Conservation (phyloP, 1,140 invertebrate genomes). For the Rhynchophorus ferrugineus region DNA sequence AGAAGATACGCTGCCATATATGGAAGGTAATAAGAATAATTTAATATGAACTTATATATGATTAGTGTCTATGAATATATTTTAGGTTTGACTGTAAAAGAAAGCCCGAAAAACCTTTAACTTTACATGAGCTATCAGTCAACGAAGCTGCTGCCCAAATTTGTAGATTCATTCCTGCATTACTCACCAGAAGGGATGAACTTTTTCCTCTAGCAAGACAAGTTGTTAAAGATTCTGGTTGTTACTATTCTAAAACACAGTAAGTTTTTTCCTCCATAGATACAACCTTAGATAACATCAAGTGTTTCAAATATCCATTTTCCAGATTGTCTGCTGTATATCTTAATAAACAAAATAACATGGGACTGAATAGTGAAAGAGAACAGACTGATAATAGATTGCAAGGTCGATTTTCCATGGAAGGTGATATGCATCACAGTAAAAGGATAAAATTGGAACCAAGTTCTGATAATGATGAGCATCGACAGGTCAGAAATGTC, state of each 20-base stretch:
- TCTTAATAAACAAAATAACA: constrained; percentile 26
- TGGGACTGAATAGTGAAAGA: constrained; percentile 22
- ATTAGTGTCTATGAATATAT: not conserved
- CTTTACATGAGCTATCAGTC: constrained; percentile 92
- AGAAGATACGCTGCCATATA: constrained; percentile 95
- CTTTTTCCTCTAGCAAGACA: constrained; percentile 90
- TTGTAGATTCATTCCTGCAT: constrained; percentile 78
- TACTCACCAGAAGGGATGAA: constrained; percentile 88
- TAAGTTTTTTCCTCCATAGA: constrained; percentile 21
- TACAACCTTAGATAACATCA: not conserved
- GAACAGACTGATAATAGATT: constrained; percentile 22
- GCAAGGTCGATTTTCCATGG: constrained; percentile 22
- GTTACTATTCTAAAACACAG: constrained; percentile 53
- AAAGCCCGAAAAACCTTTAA: constrained; percentile 91
- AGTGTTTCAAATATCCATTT: not conserved
- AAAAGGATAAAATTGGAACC: constrained; percentile 41
- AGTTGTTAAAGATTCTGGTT: constrained; percentile 87
- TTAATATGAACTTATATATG: constrained; percentile 1
- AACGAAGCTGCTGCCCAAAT: constrained; percentile 97
- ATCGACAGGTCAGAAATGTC: constrained; percentile 43
- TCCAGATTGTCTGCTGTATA: constrained; percentile 34
- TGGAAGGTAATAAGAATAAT: constrained; percentile 49
- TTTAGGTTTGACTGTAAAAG: constrained; percentile 83
- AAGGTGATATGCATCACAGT: constrained; percentile 35
- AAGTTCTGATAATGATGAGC: constrained; percentile 43